A percentile compares a stretch with the other conserved stretches of the same genome.
phyloP scores from a whole-genome alignment of 2,797 vertebrate genomes.

The Sebastes matsubarae region DNA sequence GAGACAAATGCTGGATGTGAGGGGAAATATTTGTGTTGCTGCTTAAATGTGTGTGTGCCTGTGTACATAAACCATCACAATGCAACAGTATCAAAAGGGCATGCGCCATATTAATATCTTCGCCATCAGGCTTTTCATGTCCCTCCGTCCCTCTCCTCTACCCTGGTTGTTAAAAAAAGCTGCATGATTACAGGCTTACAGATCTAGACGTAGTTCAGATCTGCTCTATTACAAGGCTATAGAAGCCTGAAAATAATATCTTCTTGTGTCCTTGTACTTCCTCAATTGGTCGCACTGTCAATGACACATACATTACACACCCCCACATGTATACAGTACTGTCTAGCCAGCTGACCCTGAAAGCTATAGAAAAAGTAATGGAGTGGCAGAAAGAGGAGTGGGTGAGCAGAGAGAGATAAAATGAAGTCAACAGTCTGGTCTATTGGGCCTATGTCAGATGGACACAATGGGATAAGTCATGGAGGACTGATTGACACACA shows the following conservation, averaged over 20 bases:
- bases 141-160: not conserved
- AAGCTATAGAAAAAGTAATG: conserved; percentile 54
- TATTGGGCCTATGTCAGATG: conserved; percentile 7
- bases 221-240: conserved; percentile 1
- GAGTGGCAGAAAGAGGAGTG: conserved; percentile 20
- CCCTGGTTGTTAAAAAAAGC: not conserved
- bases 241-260: conserved; percentile 25
- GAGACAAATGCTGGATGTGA: not conserved
- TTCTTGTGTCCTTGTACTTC: conserved; percentile 9
- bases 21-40: not conserved
- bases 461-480: not conserved
- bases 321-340: conserved; percentile 8
- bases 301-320: conserved; percentile 1
- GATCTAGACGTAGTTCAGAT: conserved; percentile 10
- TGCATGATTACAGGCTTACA: conserved; percentile 5
- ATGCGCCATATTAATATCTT: conserved; percentile 25
- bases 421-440: conserved; percentile 31
- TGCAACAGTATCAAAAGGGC: conserved; percentile 6
- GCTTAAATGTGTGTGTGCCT: not conserved
- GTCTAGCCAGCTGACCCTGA: conserved; percentile 76
- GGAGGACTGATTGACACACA: conserved; percentile 10
- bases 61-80: conserved; percentile 26
- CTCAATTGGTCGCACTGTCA: not conserved
- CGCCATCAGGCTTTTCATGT: not conserved
- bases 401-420: conserved; percentile 18